A percentile compares a stretch with the other conserved stretches of the same genome.
Conservation (phyloP, 2,888 invertebrate species). For the Lottia scabra region DNA sequence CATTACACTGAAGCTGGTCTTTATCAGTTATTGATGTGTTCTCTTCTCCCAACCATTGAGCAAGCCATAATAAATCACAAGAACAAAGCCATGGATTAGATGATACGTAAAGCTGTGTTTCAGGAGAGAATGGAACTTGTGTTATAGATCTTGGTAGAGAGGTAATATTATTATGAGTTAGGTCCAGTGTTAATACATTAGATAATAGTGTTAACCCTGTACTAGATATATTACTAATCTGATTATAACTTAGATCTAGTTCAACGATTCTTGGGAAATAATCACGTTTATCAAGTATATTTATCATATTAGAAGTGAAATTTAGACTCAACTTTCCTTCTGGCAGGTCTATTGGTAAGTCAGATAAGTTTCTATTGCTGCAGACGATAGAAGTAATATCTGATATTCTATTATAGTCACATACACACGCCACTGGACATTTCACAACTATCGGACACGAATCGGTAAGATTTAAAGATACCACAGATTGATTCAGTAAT, state of each 20-base stretch:
- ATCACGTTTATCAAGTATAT: slow-evolving; percentile 1
- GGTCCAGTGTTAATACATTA: background rate
- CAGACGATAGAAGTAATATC: background rate
- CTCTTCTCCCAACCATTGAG: background rate
- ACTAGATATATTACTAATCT: background rate
- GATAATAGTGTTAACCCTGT: background rate
- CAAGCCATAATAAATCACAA: slow-evolving; percentile 6
- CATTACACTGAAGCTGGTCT: background rate
- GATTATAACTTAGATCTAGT: background rate
- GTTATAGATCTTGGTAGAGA: background rate
- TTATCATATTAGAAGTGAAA: background rate
- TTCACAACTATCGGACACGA: background rate
- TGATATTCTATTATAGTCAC: background rate
- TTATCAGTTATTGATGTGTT: background rate
- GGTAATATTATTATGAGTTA: background rate
- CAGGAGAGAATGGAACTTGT: background rate
- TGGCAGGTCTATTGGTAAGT: background rate
- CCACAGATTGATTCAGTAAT: background rate
- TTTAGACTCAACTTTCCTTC: background rate
- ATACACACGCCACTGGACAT: background rate
- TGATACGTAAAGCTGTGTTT: background rate
- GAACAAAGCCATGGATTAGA: slow-evolving; percentile 9
- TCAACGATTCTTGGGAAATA: background rate
- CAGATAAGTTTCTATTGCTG: background rate
- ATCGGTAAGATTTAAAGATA: background rate